Evolutionary conservation across 2,797 vertebrate species (phyloP).

Genomic region (Pipistrellus pipistrellus): DNA sequence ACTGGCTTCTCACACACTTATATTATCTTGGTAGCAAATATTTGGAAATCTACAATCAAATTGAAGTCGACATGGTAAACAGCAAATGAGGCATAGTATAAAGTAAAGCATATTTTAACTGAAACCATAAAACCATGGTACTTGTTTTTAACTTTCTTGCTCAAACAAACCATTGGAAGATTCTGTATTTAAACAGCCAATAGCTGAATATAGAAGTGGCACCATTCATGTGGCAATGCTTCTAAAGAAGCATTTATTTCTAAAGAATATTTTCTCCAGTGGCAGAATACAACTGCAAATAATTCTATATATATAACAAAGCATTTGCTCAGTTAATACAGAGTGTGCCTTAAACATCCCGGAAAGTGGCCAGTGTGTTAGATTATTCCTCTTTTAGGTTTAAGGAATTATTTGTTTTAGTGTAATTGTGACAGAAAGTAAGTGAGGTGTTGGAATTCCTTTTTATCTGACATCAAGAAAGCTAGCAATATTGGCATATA

Average conservation of each 20-base stretch:
- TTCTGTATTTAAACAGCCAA: not conserved
- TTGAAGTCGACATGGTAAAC: not conserved
- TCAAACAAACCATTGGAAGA: not conserved
- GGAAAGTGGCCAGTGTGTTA: not conserved
- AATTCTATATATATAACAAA: not conserved
- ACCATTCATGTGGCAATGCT: no score
- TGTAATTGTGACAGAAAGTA: not conserved
- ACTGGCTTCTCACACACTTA: not conserved
- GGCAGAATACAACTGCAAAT: not conserved
- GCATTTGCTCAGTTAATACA: not conserved
- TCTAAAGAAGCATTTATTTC: not conserved
- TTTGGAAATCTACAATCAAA: slow-evolving; percentile 2
- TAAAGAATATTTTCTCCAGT: not conserved
- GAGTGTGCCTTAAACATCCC: not conserved
- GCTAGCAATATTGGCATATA: not conserved
- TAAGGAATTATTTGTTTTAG: not conserved
- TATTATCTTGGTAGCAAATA: not conserved
- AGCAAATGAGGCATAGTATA: not conserved
- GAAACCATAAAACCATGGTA: not conserved
- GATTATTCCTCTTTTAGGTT: not conserved
- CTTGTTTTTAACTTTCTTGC: slow-evolving; percentile 28
- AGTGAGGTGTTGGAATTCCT: not conserved
- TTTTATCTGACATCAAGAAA: not conserved
- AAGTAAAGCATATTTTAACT: not conserved
- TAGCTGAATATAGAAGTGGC: no score